These are phyloP conservation scores for Kryptolebias marmoratus DNA, from an alignment of 2,113 vertebrate genomes.

Conservation along the genomic window DNA sequence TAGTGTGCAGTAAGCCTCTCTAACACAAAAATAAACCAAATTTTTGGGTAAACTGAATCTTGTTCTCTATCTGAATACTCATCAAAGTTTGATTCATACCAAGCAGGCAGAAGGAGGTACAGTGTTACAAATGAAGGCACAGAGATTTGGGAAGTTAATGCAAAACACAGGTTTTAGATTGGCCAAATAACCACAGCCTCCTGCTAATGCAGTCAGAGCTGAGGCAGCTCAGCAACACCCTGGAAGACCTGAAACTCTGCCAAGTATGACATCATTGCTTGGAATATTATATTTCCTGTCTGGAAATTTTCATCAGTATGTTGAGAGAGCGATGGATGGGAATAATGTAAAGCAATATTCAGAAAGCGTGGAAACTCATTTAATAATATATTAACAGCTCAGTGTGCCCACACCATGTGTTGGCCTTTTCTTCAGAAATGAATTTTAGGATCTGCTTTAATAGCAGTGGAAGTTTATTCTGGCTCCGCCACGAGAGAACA, in stretches of 20 bases:
- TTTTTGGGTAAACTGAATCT: not conserved
- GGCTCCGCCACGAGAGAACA: not conserved
- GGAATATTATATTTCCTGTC: slow-evolving; percentile 17
- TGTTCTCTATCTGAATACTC: not conserved
- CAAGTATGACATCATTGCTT: slow-evolving; percentile 32
- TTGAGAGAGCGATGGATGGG: not conserved
- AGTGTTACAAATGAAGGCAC: slow-evolving; percentile 31
- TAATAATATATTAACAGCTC: not conserved
- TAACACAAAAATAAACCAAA: not conserved
- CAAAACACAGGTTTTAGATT: slow-evolving; percentile 24
- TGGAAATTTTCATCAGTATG: slow-evolving; percentile 12
- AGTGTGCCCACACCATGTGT: not conserved
- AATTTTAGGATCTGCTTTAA: slow-evolving; percentile 1
- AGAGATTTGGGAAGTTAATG: slow-evolving; percentile 37
- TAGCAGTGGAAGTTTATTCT: not conserved
- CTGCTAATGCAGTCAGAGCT: slow-evolving; percentile 8
- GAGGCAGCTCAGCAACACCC: not conserved
- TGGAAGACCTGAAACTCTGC: slow-evolving; percentile 8
- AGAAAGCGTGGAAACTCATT: slow-evolving; percentile 1
- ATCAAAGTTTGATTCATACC: not conserved
- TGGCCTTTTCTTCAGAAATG: not conserved
- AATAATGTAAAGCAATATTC: slow-evolving; percentile 30
- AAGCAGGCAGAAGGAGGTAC: slow-evolving; percentile 21
- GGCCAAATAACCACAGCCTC: slow-evolving; percentile 9
- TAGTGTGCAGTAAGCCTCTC: not conserved